phyloP scores from a whole-genome alignment of 2,888 invertebrate genomes.

The Frankliniella intonsa region DNA sequence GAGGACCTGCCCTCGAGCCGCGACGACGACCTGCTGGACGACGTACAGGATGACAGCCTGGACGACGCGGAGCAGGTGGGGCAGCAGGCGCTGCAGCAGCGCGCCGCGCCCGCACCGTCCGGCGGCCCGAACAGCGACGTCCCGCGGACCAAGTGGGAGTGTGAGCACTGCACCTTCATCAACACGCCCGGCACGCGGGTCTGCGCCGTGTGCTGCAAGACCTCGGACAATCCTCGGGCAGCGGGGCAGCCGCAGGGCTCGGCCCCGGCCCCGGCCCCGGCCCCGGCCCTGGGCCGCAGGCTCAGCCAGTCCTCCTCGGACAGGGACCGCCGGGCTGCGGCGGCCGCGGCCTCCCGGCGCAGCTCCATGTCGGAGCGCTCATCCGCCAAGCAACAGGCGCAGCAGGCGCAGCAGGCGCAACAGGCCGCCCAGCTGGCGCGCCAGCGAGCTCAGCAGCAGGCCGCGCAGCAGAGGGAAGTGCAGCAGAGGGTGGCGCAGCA shows the following conservation, averaged over 20 bases:
- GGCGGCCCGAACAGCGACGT: slow-evolving; percentile 33
- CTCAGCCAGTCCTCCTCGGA: slow-evolving; percentile 33
- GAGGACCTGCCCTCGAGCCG: slow-evolving; percentile 36
- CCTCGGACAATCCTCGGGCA: slow-evolving; percentile 48
- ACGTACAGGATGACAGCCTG: slow-evolving; percentile 30
- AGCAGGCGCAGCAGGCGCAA: neutral
- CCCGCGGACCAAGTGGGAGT: slow-evolving; percentile 64
- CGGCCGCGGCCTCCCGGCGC: slow-evolving; percentile 34
- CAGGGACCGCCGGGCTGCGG: slow-evolving; percentile 25
- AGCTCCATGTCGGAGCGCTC: neutral
- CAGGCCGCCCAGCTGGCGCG: neutral
- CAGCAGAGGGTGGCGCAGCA: neutral
- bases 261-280: slow-evolving; percentile 29
- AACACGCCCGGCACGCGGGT: slow-evolving; percentile 75
- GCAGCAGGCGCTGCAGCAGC: slow-evolving; percentile 36
- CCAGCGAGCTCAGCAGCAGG: slow-evolving; percentile 5
- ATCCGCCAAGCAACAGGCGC: neutral
- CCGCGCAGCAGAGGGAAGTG: neutral
- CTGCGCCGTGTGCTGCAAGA: slow-evolving; percentile 83
- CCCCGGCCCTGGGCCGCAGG: neutral
- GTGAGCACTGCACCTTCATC: slow-evolving; percentile 85
- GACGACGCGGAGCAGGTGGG: slow-evolving; percentile 36
- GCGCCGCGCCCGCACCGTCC: slow-evolving; percentile 43
- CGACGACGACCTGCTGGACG: slow-evolving; percentile 36
- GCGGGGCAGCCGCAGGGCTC: slow-evolving; percentile 34